Percentiles rank a stretch among this genome's conserved stretches.
phyloP scores from a whole-genome alignment of 2,888 invertebrate genomes.

The Trilocha varians region DNA sequence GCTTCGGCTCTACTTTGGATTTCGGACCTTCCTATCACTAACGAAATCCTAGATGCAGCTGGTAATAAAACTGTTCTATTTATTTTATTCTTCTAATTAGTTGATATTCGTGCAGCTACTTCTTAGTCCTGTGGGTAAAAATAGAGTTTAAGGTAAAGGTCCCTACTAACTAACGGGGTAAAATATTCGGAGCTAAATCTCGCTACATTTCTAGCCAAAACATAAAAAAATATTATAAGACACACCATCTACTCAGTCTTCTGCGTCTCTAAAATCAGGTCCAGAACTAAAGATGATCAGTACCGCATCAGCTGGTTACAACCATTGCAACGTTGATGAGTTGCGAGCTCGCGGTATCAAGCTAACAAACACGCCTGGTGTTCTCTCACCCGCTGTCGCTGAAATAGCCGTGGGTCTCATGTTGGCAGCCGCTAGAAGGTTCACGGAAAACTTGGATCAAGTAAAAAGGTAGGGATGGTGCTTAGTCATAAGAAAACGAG shows the following conservation, averaged over 20 bases:
- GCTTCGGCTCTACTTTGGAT: constrained; percentile 76
- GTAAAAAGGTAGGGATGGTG: constrained; percentile 75
- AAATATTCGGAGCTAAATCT: too few species aligned
- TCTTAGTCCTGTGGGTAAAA: too few species aligned
- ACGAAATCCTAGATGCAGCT: constrained; percentile 76
- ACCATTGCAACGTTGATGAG: constrained; percentile 86
- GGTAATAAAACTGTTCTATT: too few species aligned
- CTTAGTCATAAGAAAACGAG: too few species aligned
- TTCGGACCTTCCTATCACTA: constrained; percentile 56
- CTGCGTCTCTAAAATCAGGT: too few species aligned
- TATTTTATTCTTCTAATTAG: too few species aligned
- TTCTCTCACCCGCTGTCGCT: constrained; percentile 84
- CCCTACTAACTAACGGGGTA: too few species aligned
- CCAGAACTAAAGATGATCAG: constrained; percentile 83
- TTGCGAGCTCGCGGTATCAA: constrained; percentile 82
- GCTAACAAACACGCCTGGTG: constrained; percentile 87
- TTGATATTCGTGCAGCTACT: too few species aligned
- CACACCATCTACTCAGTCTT: too few species aligned
- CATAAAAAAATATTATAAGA: too few species aligned
- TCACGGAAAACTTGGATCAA: constrained; percentile 82
- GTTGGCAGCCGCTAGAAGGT: constrained; percentile 82
- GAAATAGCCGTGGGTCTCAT: constrained; percentile 86
- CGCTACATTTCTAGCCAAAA: too few species aligned
- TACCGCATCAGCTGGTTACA: constrained; percentile 90
- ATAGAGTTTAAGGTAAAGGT: too few species aligned